Percentiles rank a stretch among this genome's conserved stretches.
phyloP scores from a whole-genome alignment of 2,888 invertebrate species.

The Copidosoma aretas region DNA sequence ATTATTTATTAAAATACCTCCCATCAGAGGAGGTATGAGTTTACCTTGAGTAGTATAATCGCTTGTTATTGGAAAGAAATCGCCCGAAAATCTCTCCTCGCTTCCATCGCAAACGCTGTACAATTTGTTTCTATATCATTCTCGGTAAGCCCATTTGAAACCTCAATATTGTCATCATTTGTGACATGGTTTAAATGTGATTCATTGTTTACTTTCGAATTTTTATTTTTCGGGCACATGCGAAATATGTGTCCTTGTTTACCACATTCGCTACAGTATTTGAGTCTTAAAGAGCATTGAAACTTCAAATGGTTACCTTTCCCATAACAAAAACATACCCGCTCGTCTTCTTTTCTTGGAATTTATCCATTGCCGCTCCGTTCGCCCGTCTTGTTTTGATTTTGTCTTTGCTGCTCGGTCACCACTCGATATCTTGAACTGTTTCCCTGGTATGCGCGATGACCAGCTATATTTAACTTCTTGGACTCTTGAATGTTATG shows the following conservation, averaged over 20 bases:
- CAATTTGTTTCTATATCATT: background rate
- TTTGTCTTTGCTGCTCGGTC: background rate
- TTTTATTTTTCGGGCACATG: conserved; percentile 18
- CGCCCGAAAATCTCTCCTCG: background rate
- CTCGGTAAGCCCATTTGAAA: background rate
- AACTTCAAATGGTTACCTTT: conserved; percentile 18
- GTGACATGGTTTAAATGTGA: background rate
- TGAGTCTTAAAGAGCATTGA: conserved; percentile 21
- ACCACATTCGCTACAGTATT: conserved; percentile 33
- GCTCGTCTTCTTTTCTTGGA: too few species aligned
- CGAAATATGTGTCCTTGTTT: conserved; percentile 23
- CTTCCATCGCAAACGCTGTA: too few species aligned
- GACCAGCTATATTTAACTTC: too few species aligned
- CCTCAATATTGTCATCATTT: background rate
- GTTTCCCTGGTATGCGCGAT: background rate
- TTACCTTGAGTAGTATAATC: background rate
- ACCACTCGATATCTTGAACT: background rate
- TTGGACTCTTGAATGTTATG: background rate
- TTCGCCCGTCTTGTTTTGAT: too few species aligned
- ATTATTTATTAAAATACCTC: background rate
- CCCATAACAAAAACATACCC: conserved; percentile 26
- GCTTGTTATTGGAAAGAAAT: background rate
- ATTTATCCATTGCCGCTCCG: too few species aligned
- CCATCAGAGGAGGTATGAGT: background rate
- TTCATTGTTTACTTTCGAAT: background rate